These are phyloP conservation scores for Lethocerus indicus DNA, from an alignment of 1,140 invertebrate genomes.

Conservation along the genomic window DNA sequence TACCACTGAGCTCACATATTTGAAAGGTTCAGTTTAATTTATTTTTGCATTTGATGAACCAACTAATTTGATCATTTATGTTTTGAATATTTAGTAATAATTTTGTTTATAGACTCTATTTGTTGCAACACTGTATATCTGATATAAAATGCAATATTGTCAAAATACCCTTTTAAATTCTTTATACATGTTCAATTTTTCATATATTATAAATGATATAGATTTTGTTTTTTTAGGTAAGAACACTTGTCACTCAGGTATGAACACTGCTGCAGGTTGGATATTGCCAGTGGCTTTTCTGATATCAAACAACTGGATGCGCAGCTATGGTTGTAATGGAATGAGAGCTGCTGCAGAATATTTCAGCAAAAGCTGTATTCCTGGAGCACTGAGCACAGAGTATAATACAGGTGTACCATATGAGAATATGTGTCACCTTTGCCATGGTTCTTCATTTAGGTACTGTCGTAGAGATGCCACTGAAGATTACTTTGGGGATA, in stretches of 20 bases:
- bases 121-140: too few species aligned
- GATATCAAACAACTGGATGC: slow-evolving; percentile 83
- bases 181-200: too few species aligned
- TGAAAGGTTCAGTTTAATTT: slow-evolving; percentile 41
- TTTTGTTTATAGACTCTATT: too few species aligned
- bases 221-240: slow-evolving; percentile 44
- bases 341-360: slow-evolving; percentile 78
- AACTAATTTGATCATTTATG: neutral
- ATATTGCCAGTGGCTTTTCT: slow-evolving; percentile 85
- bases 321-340: slow-evolving; percentile 81
- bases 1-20: slow-evolving; percentile 69
- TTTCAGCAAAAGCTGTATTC: slow-evolving; percentile 80
- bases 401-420: slow-evolving; percentile 68
- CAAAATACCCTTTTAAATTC: too few species aligned
- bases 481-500: slow-evolving; percentile 79
- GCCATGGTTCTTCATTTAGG: slow-evolving; percentile 66
- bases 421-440: slow-evolving; percentile 85
- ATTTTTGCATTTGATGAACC: neutral
- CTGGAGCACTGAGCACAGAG: slow-evolving; percentile 69
- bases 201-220: too few species aligned
- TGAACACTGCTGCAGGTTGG: slow-evolving; percentile 88
- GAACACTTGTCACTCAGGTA: slow-evolving; percentile 80
- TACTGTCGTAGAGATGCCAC: slow-evolving; percentile 70
- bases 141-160: too few species aligned
- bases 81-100: too few species aligned